Conservation (phyloP, 1,140 invertebrate species). For the Heliconius himera region DNA sequence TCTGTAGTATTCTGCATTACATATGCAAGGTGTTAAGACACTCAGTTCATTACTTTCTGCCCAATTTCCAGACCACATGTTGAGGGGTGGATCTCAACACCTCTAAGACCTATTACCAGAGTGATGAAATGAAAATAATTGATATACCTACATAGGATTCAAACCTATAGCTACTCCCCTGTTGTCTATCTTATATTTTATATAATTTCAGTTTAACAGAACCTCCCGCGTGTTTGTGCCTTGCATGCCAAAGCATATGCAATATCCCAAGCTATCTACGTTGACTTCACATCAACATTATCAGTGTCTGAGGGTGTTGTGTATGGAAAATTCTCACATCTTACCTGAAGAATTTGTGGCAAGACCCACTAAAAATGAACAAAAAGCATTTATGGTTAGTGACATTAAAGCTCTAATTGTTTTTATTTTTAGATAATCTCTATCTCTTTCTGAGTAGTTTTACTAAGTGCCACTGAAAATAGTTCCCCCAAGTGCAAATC, state of each 20-base stretch:
- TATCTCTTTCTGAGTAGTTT: too few species aligned
- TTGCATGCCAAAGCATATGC: conserved; percentile 45
- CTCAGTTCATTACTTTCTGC: too few species aligned
- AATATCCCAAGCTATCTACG: conserved; percentile 56
- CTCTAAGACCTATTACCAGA: too few species aligned
- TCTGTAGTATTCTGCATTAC: too few species aligned
- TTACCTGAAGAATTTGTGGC: conserved; percentile 44
- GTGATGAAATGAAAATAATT: too few species aligned
- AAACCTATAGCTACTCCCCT: too few species aligned
- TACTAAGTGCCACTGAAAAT: too few species aligned
- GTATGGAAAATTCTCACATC: conserved; percentile 50
- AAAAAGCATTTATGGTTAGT: conserved; percentile 55
- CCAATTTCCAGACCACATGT: too few species aligned
- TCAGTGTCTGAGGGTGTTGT: conserved; percentile 60
- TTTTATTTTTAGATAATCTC: not conserved
- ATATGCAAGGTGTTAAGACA: too few species aligned
- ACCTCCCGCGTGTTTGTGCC: conserved; percentile 51
- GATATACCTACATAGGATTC: too few species aligned
- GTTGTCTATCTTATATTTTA: not conserved
- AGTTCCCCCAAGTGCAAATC: too few species aligned
- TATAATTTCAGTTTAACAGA: conserved; percentile 45
- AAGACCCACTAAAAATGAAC: conserved; percentile 54
- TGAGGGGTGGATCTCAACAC: too few species aligned
- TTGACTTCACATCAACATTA: conserved; percentile 54
- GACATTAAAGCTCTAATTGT: not conserved